Evolutionary conservation across 2,888 invertebrate species (phyloP), one percentile per base, ranked within the genome.

Genomic region (Cephus rjabovi): DNA sequence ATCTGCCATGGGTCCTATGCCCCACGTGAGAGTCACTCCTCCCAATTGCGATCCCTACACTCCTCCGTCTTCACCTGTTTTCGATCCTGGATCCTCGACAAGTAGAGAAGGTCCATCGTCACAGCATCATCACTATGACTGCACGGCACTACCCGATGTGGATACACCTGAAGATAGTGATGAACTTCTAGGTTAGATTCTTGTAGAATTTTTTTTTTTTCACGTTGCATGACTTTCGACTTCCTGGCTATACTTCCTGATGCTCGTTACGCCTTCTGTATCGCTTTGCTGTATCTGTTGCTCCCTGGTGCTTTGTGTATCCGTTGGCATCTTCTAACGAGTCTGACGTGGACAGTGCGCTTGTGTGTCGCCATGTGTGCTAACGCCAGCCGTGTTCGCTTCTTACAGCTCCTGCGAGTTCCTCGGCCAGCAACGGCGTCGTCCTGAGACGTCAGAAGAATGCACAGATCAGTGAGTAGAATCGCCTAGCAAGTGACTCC

Each of bases 361-460:
- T 31, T 35, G 31, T 33, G 34, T 33, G 37, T 34, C 30, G 34
- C 75, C 40, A 23, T 69, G 75, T 75, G 75, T 68, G 56, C 31
- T 75, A 40, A 56, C 56, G 34, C 75, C 33, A n/a, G 75, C 68
- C 34, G 75, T 75, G 33, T 79, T 75, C 75, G 34, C 78, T 80
- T 79, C 76, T 86, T 86, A 31, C 84, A 86, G 87, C 85, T 81
- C 83, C 82, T 76, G 74, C 81, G 40, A 84, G 84, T 78, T 85
- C 81, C 77, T 81, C 86, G 75, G 85, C 85, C 30, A 83, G 86
- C 56, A 90, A 89, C 81, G 90, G 87, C n/a, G 90, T 90, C 69
- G 89, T 90, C 77, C 85, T 90, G 73, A 88, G 91, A 83, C 88
- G 91, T 76, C 91, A 87, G 83, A 91, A 91, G 86, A 90, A 89